Conservation (phyloP, 2,113 vertebrate species). For the Sinocyclocheilus anshuiensis region DNA sequence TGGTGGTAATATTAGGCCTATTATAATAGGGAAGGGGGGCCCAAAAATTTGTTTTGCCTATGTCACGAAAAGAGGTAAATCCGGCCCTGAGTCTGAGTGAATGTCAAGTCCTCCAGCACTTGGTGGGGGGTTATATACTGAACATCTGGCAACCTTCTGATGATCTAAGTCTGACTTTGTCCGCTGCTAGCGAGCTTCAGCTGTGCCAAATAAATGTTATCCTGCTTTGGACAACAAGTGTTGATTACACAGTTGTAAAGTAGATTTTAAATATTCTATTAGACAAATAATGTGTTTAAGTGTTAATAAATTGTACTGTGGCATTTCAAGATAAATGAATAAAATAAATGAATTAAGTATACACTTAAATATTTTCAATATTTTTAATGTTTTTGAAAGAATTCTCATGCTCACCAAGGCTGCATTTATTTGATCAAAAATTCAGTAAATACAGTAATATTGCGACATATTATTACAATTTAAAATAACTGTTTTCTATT, state of each 20-base stretch:
- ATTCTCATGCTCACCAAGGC: neutral
- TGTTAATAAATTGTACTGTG: neutral
- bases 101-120: conserved; percentile 4
- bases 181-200: neutral
- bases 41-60: too few species aligned
- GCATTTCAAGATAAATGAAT: neutral
- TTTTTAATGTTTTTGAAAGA: neutral
- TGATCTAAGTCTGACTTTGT: conserved; percentile 32
- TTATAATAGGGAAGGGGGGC: too few species aligned
- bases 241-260: neutral
- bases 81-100: neutral
- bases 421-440: too few species aligned
- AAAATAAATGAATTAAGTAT: neutral
- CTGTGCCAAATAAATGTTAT: conserved; percentile 21
- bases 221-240: neutral
- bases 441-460: too few species aligned
- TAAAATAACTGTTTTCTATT: neutral
- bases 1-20: too few species aligned
- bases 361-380: too few species aligned
- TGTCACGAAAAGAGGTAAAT: too few species aligned
- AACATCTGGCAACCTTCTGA: conserved; percentile 37
- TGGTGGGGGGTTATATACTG: conserved; percentile 29
- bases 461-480: neutral
- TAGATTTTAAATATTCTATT: neutral
- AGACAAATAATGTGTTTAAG: neutral